Conservation (phyloP, 1,140 invertebrate genomes). For the Galleria mellonella region DNA sequence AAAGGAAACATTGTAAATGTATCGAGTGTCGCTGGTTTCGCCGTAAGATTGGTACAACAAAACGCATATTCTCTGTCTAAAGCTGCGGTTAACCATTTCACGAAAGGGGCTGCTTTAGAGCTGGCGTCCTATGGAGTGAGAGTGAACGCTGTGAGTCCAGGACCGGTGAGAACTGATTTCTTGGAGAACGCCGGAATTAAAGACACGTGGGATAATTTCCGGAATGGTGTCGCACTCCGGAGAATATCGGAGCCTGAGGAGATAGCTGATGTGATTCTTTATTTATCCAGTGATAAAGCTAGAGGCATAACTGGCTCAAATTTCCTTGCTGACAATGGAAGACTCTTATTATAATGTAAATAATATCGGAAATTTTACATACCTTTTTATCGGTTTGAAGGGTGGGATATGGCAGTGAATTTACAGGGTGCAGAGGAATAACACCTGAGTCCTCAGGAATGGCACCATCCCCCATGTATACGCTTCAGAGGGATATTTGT, state of each 20-base stretch:
- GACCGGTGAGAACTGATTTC: constrained; percentile 77
- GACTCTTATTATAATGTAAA: not conserved
- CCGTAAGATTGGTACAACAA: no score
- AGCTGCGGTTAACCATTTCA: constrained; percentile 84
- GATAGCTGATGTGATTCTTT: constrained; percentile 18
- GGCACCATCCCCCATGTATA: no score
- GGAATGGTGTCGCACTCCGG: constrained; percentile 3
- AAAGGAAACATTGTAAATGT: constrained; percentile 89
- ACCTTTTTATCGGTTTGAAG: no score
- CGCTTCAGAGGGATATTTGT: no score
- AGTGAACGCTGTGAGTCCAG: constrained; percentile 83
- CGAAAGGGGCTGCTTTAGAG: constrained; percentile 78
- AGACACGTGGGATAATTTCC: not conserved
- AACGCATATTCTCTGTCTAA: constrained; percentile 82
- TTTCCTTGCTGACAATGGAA: constrained; percentile 14
- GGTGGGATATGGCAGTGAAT: no score
- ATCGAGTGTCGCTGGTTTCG: constrained; percentile 83
- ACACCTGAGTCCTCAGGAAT: no score
- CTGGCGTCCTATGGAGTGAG: constrained; percentile 78
- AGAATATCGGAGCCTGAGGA: constrained; percentile 13
- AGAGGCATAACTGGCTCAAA: constrained; percentile 18
- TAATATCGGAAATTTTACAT: no score
- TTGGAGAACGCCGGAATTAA: constrained; percentile 51
- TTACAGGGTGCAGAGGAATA: no score
- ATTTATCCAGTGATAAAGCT: constrained; percentile 21